Evolutionary conservation across 2,888 invertebrate genomes (phyloP).

Genomic region (Diachrysia chrysitis): DNA sequence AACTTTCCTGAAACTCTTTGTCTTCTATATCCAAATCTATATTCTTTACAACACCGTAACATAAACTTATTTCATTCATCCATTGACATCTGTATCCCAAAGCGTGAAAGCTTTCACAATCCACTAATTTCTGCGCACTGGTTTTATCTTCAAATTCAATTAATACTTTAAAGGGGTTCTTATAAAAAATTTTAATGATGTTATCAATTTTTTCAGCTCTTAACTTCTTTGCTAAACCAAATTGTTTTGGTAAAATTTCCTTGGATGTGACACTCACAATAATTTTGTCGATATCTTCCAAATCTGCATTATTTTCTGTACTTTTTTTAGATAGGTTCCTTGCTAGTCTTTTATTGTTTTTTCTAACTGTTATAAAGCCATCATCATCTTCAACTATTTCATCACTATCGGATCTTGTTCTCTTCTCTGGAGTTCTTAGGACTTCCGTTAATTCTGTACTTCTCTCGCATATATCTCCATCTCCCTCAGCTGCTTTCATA

Average conservation of each 20-base stretch:
- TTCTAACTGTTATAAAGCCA: slow-evolving; percentile 15
- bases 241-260: background rate
- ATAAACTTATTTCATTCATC: background rate
- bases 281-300: background rate
- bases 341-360: background rate
- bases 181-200: slow-evolving; percentile 6
- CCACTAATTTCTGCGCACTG: slow-evolving; percentile 3
- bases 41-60: background rate
- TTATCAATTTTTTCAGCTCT: background rate
- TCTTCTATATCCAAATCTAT: background rate
- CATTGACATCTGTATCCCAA: background rate
- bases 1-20: background rate
- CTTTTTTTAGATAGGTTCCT: background rate
- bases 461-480: background rate
- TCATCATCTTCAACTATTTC: slow-evolving; percentile 13
- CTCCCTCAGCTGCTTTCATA: too few relatives aligned
- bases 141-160: slow-evolving; percentile 14
- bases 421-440: slow-evolving; percentile 3
- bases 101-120: background rate
- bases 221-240: background rate
- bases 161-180: too few relatives aligned
- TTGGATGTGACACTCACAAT: background rate
- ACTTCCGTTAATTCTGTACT: background rate
- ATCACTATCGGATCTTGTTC: slow-evolving; percentile 12
- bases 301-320: too few relatives aligned